phyloP scores from a whole-genome alignment of 2,888 invertebrate species.

The Sphecodes monilicornis region DNA sequence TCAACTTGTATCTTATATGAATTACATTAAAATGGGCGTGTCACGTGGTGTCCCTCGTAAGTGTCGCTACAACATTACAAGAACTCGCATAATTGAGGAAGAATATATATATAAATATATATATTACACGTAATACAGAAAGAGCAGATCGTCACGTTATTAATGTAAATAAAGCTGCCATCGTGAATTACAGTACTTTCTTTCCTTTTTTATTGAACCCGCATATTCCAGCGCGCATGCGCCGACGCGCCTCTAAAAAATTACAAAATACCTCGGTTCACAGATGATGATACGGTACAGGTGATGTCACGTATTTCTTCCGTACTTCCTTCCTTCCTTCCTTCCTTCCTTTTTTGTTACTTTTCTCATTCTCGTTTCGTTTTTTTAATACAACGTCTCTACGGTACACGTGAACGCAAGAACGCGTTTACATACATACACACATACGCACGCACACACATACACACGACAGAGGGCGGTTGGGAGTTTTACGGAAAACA shows the following conservation, averaged over 20 bases:
- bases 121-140: constrained; percentile 36
- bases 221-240: constrained; percentile 58
- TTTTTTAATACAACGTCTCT: constrained; percentile 45
- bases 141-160: constrained; percentile 58
- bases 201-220: constrained; percentile 72
- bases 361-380: background rate
- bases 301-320: background rate
- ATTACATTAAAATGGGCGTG: background rate
- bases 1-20: background rate
- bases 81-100: constrained; percentile 58
- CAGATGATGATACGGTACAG: constrained; percentile 46
- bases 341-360: background rate
- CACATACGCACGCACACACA: background rate
- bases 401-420: constrained; percentile 35
- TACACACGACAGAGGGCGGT: constrained; percentile 24
- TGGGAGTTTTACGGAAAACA: constrained; percentile 28
- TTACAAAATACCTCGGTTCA: constrained; percentile 75
- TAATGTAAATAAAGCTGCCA: constrained; percentile 79
- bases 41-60: background rate
- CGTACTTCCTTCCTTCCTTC: background rate
- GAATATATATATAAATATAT: constrained; percentile 49
- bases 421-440: constrained; percentile 4
- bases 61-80: constrained; percentile 53
- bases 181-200: constrained; percentile 67
- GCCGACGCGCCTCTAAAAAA: constrained; percentile 71